A percentile compares a stretch with the other conserved stretches of the same genome.
These are phyloP conservation scores for Achatina immaculata DNA, from an alignment of 1,140 invertebrate species.

Conservation along the genomic window DNA sequence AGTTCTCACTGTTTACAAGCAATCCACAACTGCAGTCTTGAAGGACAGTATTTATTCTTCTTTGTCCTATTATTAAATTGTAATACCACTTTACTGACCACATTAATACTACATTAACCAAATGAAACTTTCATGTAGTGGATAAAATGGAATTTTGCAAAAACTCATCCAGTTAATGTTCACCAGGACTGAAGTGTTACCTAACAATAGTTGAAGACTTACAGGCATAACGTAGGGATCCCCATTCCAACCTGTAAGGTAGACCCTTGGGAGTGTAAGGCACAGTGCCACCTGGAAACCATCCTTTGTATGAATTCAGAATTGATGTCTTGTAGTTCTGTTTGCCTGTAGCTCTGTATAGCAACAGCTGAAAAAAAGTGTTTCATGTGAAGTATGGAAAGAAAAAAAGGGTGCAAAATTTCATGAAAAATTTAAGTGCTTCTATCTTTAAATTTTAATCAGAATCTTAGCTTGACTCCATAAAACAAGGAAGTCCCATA, in stretches of 20 bases:
- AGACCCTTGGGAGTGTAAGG: constrained; percentile 59
- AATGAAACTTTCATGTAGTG: not conserved
- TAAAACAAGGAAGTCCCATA: not conserved
- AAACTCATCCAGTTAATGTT: not conserved
- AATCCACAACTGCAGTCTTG: not conserved
- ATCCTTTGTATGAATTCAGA: constrained; percentile 40
- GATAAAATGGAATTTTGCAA: not conserved
- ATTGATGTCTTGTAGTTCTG: constrained; percentile 37
- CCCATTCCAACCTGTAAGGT: constrained; percentile 57
- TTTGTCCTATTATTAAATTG: not conserved
- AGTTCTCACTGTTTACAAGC: too few relatives aligned
- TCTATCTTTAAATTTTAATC: not conserved
- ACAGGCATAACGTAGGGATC: constrained; percentile 58
- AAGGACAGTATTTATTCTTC: not conserved
- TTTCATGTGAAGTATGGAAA: not conserved
- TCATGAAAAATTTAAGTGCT: not conserved
- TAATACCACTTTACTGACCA: not conserved
- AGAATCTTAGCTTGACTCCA: not conserved
- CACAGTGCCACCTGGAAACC: constrained; percentile 49
- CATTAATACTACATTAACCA: not conserved
- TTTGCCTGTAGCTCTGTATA: constrained; percentile 42
- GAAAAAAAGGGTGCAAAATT: not conserved
- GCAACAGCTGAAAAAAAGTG: constrained; percentile 37
- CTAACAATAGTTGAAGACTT: not conserved
- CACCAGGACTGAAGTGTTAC: not conserved